These are phyloP conservation scores for Carollia perspicillata DNA, from an alignment of 2,113 vertebrate genomes.

Conservation along the genomic window DNA sequence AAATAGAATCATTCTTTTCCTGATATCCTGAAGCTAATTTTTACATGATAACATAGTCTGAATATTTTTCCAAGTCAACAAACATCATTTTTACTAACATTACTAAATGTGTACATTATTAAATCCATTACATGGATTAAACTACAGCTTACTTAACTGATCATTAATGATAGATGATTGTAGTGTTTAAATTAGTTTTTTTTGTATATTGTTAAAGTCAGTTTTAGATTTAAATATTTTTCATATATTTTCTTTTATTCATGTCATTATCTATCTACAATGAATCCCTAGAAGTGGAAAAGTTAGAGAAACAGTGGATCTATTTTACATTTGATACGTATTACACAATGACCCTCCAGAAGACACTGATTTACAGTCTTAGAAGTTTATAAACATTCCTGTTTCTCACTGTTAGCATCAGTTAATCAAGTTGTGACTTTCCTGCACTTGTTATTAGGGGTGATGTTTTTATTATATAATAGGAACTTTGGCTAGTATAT, in stretches of 20 bases:
- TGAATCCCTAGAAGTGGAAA: neutral
- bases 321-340: neutral
- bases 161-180: neutral
- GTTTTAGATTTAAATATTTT: neutral
- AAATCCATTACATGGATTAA: neutral
- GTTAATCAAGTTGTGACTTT: neutral
- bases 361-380: neutral
- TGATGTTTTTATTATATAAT: neutral
- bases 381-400: neutral
- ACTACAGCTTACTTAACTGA: neutral
- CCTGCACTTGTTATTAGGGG: neutral
- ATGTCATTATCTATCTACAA: neutral
- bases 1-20: neutral
- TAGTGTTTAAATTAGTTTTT: neutral
- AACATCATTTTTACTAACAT: neutral
- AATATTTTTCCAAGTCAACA: neutral
- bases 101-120: neutral
- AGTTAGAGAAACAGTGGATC: neutral
- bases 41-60: neutral
- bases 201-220: neutral
- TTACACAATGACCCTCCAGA: neutral
- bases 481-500: neutral
- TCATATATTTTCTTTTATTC: neutral
- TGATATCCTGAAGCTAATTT: neutral
- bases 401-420: neutral